Evolutionary conservation across 2,113 vertebrate species (phyloP).

Genomic region (Lepisosteus osseus): DNA sequence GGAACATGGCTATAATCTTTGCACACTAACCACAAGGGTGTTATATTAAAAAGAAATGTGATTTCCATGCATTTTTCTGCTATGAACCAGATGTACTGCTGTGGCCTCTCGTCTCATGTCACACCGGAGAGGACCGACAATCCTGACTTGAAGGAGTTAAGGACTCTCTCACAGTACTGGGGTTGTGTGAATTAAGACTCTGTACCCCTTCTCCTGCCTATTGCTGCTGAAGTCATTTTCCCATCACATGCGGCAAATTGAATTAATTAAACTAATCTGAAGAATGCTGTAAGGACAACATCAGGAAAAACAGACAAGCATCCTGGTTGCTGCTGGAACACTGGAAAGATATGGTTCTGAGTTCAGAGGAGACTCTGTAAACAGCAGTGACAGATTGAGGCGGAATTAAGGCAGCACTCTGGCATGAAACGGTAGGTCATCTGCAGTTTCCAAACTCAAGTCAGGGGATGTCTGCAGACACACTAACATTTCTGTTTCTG

Average conservation of each 20-base stretch:
- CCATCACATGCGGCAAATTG: background rate
- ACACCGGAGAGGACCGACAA: background rate
- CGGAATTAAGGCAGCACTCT: too few species aligned
- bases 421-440: too few species aligned
- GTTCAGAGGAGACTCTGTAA: too few species aligned
- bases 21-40: too few species aligned
- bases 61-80: background rate
- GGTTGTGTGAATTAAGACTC: background rate
- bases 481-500: too few species aligned
- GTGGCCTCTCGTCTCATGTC: background rate
- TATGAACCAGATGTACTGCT: background rate
- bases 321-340: too few species aligned
- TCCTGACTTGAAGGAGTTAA: background rate
- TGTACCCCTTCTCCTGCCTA: background rate
- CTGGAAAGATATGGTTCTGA: too few species aligned
- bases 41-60: background rate
- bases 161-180: background rate
- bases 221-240: background rate
- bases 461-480: too few species aligned
- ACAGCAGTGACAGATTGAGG: too few species aligned
- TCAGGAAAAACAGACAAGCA: too few species aligned
- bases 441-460: too few species aligned
- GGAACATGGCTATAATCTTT: too few species aligned
- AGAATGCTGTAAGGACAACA: background rate
- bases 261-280: background rate